Percentiles rank a stretch among this genome's conserved stretches.
These are phyloP conservation scores for Chaetorhynchus papuensis DNA, from an alignment of 2,113 vertebrate genomes.

Conservation along the genomic window DNA sequence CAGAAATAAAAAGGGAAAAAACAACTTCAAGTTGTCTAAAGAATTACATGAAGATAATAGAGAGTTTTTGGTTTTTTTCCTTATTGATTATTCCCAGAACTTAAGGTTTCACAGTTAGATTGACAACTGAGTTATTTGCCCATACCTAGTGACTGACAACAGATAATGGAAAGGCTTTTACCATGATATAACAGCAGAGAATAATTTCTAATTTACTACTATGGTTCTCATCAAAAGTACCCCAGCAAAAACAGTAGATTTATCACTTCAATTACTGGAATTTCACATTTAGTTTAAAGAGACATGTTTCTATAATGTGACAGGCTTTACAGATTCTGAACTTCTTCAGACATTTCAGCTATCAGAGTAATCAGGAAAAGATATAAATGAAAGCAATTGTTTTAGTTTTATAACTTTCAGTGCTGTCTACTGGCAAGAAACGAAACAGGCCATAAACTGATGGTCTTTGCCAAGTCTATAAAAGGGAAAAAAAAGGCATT, in stretches of 20 bases:
- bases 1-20: slow-evolving; percentile 44
- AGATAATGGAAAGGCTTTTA: slow-evolving; percentile 86
- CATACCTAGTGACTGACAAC: slow-evolving; percentile 83
- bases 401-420: slow-evolving; percentile 73
- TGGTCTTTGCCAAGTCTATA: slow-evolving; percentile 63
- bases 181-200: slow-evolving; percentile 81
- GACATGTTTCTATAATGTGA: slow-evolving; percentile 93
- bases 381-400: slow-evolving; percentile 75
- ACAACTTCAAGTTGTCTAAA: slow-evolving; percentile 47
- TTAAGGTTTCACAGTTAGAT: slow-evolving; percentile 77
- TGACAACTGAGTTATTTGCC: slow-evolving; percentile 86
- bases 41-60: slow-evolving; percentile 57
- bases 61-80: slow-evolving; percentile 21
- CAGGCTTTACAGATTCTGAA: slow-evolving; percentile 86
- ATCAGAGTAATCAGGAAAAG: slow-evolving; percentile 78
- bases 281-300: slow-evolving; percentile 95
- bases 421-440: slow-evolving; percentile 67
- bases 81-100: slow-evolving; percentile 83
- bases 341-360: slow-evolving; percentile 81
- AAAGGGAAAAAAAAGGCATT: slow-evolving; percentile 47
- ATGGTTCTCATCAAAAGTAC: slow-evolving; percentile 85
- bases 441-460: slow-evolving; percentile 67
- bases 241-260: slow-evolving; percentile 83
- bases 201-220: slow-evolving; percentile 90
- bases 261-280: slow-evolving; percentile 93